Evolutionary conservation across 2,797 vertebrate genomes (phyloP), one percentile per base, ranked within the genome.

Genomic region (Helarctos malayanus): DNA sequence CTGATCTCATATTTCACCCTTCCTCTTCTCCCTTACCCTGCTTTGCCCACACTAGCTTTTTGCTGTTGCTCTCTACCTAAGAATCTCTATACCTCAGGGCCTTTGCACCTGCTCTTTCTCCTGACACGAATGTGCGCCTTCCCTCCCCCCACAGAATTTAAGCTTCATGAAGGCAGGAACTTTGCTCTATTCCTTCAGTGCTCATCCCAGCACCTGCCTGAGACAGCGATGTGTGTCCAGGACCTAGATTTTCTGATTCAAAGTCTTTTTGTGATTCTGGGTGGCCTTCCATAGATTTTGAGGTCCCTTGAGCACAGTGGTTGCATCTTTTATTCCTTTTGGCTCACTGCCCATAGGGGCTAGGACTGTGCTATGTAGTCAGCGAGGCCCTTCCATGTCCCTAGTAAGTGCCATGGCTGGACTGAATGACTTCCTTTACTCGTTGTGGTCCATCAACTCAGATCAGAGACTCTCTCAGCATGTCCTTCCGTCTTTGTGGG

Each of bases 221-320:
- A 73, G 59, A 19, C 15, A 25, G 3, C 29, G 3, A 57, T 1
- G 1, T 63, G 11, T 52, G 47, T 29, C 49, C 71, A 85, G 76
- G 29, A 79, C 25, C 25, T 45, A 25, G 35, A 11, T 32, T 47
- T 27, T 32, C 41, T 61, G 54, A 14, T 47, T 59, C n/a, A 2
- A 41, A 73, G 45, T 14, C 41, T 49, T 63, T 7, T 4, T 1
- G 0, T 35, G 41, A 1, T 35, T 49, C 61, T 14, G 0, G 18
- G 47, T 87, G 59, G 15, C 16, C 14, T 79, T 54, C 15, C 45
- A 0, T 45, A 68, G 54, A 45, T 73, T 75, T 91, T 25, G 29
- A 45, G 49, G 23, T 94, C n/a, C 86, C 35, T 68, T 19, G 23
- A 90, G 32, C 7, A 0, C 13, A 61, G 41, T 8, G 19, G 25